Base-by-base conservation (phyloP, 1,140 invertebrate genomes). In the Zaprionus davidi region DNA sequence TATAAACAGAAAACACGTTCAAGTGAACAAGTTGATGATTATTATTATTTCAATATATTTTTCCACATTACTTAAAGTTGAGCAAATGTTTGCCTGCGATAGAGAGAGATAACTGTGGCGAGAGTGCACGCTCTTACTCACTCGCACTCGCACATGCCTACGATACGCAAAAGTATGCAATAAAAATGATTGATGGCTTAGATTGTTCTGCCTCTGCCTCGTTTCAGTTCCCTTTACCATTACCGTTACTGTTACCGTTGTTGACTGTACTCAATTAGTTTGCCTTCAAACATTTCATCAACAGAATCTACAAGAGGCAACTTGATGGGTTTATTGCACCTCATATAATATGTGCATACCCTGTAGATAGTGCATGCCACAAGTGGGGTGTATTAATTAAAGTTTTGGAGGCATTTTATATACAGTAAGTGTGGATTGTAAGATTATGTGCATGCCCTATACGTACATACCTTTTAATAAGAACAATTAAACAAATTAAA, bases 131-230 rank as follows among this genome's bases (percentile, higher is more conserved):
- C 36, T 38, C 36, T 38, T 1, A 46, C 41, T 46, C 67, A 64
- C 72, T 20, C 63, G 56, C 24, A 66, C 24, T 17, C 20, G 44
- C 6, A 56, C 36, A 24, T 65, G 22, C 34, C 63, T 76, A 41
- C 57, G 65, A 71, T 72, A 73, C 78, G 53, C 67, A 88, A 78
- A 87, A 88, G 83, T 88, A 87, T 88, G 83, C 83, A 87, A 87
- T 87, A 88, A 81, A 87, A 75, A 76, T 87, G 83, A 88, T 88
- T 87, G 83, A 87, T 87, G 68, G 67, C 81, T 68, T 57, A 68
- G 86, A 90, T 88, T 81, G 17, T 57, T 79, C 51, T 67, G 24
- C 34, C 36, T 49, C 13, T 24, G 41, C n/a, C 41, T 1, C 41
- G 7, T 46, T 17, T 6, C 7, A 6, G n/a, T 46, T 46, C 41